Conservation (phyloP, 2,113 vertebrate genomes). For the Perognathus longimembris region DNA sequence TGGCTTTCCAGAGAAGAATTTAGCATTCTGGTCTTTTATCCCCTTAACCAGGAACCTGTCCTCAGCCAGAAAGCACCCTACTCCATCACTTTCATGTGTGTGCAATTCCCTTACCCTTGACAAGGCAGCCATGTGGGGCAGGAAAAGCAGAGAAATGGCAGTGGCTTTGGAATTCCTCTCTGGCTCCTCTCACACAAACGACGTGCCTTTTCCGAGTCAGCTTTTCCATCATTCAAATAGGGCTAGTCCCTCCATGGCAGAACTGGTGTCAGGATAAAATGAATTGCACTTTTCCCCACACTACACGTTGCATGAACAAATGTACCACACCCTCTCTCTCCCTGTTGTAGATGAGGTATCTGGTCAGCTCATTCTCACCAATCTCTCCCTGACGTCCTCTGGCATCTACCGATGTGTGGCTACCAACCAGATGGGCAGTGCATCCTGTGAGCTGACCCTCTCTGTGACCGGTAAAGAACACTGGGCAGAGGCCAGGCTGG, state of each 20-base stretch:
- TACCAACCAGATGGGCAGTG: slow-evolving; percentile 84
- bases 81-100: background rate
- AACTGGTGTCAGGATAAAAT: background rate
- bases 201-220: background rate
- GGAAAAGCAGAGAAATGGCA: background rate
- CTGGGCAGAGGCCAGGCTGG: background rate
- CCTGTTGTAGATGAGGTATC: slow-evolving; percentile 83
- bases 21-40: background rate
- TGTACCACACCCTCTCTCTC: background rate
- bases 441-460: slow-evolving; percentile 83
- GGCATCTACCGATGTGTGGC: slow-evolving; percentile 86
- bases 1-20: background rate
- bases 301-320: background rate
- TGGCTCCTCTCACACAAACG: background rate
- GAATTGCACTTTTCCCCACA: background rate
- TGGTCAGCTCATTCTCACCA: slow-evolving; percentile 84
- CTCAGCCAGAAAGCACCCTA: background rate
- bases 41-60: background rate
- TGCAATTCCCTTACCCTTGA: fast-evolving
- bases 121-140: background rate
- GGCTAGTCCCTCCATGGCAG: background rate
- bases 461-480: slow-evolving; percentile 81
- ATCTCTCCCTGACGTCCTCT: slow-evolving; percentile 83
- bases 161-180: slow-evolving; percentile 40
- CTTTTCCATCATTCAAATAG: background rate